phyloP scores from a whole-genome alignment of 2,797 vertebrate genomes.

The Xerus rutilus region DNA sequence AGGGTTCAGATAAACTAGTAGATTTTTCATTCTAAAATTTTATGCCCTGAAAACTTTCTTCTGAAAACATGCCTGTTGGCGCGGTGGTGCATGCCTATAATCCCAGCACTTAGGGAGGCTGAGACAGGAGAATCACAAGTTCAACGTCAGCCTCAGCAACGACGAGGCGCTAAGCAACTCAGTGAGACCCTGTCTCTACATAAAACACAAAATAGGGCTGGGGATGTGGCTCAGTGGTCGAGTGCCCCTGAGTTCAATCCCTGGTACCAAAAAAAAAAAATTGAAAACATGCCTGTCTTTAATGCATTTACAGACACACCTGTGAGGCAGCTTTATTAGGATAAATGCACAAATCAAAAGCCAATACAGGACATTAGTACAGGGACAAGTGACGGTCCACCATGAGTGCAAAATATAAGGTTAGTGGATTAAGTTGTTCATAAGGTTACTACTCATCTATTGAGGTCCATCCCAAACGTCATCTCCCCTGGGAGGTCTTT shows the following conservation, averaged over 20 bases:
- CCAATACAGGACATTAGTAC: too few relatives aligned
- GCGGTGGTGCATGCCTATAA: too few relatives aligned
- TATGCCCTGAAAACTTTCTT: neutral
- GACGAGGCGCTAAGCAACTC: too few relatives aligned
- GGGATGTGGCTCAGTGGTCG: too few relatives aligned
- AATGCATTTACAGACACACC: neutral
- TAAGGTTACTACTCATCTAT: neutral
- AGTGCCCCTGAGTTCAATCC: too few relatives aligned
- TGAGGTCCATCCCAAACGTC: neutral
- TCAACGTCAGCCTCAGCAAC: too few relatives aligned
- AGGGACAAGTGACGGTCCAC: neutral
- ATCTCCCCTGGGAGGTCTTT: neutral
- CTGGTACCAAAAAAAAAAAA: too few relatives aligned
- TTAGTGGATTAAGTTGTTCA: neutral
- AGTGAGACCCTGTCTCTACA: too few relatives aligned
- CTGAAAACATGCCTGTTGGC: constrained; percentile 1
- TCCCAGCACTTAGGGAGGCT: too few relatives aligned
- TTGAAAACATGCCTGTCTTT: constrained; percentile 1
- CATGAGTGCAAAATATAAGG: neutral
- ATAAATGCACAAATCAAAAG: neutral
- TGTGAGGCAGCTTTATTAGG: neutral
- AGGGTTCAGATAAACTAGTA: neutral
- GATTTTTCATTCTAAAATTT: constrained; percentile 45
- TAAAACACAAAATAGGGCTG: too few relatives aligned
- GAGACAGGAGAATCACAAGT: too few relatives aligned